Conservation (phyloP, 2,888 invertebrate genomes). For the Dolichopus griseipennis region DNA sequence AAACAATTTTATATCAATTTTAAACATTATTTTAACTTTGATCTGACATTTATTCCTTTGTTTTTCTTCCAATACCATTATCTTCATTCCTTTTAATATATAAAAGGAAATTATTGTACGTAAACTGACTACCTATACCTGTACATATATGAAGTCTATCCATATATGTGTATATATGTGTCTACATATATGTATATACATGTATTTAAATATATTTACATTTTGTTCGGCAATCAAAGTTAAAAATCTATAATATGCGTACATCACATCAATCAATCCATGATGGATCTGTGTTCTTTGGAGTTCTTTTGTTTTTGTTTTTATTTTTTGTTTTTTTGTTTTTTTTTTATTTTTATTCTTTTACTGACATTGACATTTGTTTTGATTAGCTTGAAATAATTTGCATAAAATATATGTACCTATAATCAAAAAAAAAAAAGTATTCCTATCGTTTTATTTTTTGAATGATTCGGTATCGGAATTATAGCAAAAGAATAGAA, state of each 20-base stretch:
- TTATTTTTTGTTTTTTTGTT: no score
- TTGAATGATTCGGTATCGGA: not conserved
- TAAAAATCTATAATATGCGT: not conserved
- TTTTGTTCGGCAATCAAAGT: not conserved
- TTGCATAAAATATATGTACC: not conserved
- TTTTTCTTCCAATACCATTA: no score
- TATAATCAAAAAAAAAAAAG: not conserved
- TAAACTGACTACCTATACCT: no score
- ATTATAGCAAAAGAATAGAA: not conserved
- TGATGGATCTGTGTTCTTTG: slow-evolving; percentile 4
- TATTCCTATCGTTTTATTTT: not conserved
- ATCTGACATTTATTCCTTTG: no score
- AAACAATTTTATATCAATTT: no score
- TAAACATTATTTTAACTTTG: no score
- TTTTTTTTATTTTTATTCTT: not conserved
- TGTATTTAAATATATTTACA: no score
- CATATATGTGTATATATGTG: no score
- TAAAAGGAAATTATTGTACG: no score
- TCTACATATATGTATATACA: no score
- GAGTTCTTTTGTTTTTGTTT: not conserved
- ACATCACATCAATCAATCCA: slow-evolving; percentile 6
- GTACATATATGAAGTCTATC: no score
- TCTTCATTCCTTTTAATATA: no score
- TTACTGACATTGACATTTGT: not conserved
- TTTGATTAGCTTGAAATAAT: slow-evolving; percentile 3